Percentiles rank a stretch among this genome's conserved stretches.
Conservation (phyloP, 2,797 vertebrate species). For the Chloroceryle amazona region DNA sequence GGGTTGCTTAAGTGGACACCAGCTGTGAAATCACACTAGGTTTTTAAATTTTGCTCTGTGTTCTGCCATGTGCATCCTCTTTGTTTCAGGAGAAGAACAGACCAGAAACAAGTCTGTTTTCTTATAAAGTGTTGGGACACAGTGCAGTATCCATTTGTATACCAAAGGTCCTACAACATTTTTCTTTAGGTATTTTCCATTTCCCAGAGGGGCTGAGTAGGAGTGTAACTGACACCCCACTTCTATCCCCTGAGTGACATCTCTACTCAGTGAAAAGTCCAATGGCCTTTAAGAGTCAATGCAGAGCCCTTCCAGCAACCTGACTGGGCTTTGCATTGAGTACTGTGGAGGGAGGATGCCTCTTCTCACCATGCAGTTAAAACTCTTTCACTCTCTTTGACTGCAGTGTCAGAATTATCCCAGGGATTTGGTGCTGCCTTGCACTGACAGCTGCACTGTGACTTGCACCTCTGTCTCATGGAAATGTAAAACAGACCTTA, state of each 20-base stretch:
- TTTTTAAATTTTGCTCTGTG: background rate
- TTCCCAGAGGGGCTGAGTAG: background rate
- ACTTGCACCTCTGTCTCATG: background rate
- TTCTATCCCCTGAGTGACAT: background rate
- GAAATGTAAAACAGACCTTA: background rate
- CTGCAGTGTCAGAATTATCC: background rate
- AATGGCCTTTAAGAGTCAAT: background rate
- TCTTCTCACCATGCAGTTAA: background rate
- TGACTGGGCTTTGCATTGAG: background rate
- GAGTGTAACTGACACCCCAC: background rate
- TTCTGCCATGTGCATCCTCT: background rate
- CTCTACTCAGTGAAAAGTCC: background rate
- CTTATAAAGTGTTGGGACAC: background rate
- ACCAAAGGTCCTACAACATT: background rate
- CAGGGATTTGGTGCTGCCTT: background rate
- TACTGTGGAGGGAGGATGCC: background rate
- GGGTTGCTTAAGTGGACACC: background rate
- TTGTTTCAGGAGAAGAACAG: background rate
- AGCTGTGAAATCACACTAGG: slow-evolving; percentile 20
- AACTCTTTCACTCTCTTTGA: background rate
- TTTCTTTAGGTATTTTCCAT: background rate
- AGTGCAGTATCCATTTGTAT: background rate
- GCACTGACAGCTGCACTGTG: background rate
- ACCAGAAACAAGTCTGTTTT: background rate
- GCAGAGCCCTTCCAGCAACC: background rate